These are phyloP conservation scores for Drosophila fungiperda DNA, from an alignment of 2,888 invertebrate genomes.

Conservation along the genomic window DNA sequence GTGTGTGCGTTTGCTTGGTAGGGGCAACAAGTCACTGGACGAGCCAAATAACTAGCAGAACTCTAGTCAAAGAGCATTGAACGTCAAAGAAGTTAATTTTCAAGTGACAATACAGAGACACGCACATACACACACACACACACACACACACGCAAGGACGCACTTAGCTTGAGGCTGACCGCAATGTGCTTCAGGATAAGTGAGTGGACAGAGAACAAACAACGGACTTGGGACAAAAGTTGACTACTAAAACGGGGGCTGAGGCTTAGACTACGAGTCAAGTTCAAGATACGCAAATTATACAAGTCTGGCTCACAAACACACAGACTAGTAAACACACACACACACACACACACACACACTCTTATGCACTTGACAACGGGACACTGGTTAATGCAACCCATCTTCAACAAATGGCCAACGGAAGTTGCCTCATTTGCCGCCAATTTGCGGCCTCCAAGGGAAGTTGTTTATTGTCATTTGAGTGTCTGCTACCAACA, in stretches of 20 bases:
- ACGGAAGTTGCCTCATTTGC: slow-evolving; percentile 72
- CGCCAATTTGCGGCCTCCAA: slow-evolving; percentile 53
- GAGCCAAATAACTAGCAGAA: slow-evolving; percentile 33
- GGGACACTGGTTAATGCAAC: slow-evolving; percentile 33
- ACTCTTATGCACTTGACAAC: neutral
- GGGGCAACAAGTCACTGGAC: slow-evolving; percentile 29
- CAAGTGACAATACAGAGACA: slow-evolving; percentile 46
- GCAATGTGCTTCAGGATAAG: slow-evolving; percentile 55
- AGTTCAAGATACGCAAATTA: slow-evolving; percentile 21
- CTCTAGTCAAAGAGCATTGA: slow-evolving; percentile 42
- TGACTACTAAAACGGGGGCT: slow-evolving; percentile 7
- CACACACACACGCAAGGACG: slow-evolving; percentile 9
- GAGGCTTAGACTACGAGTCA: slow-evolving; percentile 13
- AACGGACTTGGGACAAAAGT: slow-evolving; percentile 19
- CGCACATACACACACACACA: slow-evolving; percentile 19
- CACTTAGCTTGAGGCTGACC: slow-evolving; percentile 58
- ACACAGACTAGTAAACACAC: slow-evolving; percentile 12
- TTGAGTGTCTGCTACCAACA: slow-evolving; percentile 11
- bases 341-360: slow-evolving; percentile 5
- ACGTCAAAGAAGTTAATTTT: slow-evolving; percentile 70
- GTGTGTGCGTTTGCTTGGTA: neutral
- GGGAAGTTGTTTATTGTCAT: slow-evolving; percentile 39
- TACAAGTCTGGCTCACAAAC: slow-evolving; percentile 7
- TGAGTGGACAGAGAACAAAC: slow-evolving; percentile 21
- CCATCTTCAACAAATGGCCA: slow-evolving; percentile 62